phyloP scores from a whole-genome alignment of 2,113 vertebrate genomes.

The Nothoprocta pentlandii region DNA sequence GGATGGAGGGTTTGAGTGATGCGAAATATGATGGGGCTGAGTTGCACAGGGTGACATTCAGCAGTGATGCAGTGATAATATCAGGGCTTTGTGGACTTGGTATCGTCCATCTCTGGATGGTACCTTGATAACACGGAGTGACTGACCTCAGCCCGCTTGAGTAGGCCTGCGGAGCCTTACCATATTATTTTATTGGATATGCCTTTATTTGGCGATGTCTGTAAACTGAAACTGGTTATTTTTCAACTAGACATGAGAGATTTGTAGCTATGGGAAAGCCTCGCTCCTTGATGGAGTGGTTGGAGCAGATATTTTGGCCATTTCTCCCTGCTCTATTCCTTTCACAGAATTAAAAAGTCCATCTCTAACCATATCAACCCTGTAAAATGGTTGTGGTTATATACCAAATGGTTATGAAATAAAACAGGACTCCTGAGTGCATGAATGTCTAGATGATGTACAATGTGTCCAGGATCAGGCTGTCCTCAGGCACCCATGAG shows the following conservation, averaged over 20 bases:
- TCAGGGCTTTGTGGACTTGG: fast-evolving
- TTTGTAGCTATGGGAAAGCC: neutral
- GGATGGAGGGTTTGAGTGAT: neutral
- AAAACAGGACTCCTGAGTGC: neutral
- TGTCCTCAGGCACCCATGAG: neutral
- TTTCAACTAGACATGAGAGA: fast-evolving
- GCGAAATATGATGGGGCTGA: neutral
- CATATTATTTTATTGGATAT: neutral
- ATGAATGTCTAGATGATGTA: neutral
- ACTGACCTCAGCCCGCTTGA: neutral
- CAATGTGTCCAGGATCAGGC: neutral
- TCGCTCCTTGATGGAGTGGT: neutral
- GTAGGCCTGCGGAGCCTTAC: neutral
- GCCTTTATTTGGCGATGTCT: neutral
- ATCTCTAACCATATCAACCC: neutral
- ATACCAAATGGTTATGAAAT: neutral
- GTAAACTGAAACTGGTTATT: neutral
- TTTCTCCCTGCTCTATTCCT: neutral
- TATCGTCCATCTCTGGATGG: neutral
- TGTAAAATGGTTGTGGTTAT: neutral
- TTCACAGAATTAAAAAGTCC: neutral
- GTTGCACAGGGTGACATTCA: neutral
- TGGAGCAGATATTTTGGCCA: neutral
- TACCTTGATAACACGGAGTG: neutral
- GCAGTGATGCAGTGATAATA: neutral